Conservation (phyloP, 2,888 invertebrate species). For the Parasteatoda lunata region DNA sequence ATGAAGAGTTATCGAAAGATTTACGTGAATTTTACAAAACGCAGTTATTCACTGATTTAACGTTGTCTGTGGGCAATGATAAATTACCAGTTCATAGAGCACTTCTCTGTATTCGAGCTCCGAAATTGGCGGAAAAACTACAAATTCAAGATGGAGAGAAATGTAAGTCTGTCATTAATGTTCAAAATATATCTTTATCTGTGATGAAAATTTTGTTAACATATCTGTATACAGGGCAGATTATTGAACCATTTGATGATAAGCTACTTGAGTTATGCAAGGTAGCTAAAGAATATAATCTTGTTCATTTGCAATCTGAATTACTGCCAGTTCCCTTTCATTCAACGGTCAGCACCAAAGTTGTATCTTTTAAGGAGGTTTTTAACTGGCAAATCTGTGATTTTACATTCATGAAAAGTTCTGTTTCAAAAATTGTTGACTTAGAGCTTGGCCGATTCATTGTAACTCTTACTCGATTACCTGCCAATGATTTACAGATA, state of each 20-base stretch:
- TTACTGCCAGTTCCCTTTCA: background rate
- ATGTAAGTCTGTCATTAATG: background rate
- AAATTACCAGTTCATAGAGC: constrained; percentile 2
- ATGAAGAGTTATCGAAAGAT: background rate
- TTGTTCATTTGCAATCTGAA: background rate
- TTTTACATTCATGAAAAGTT: background rate
- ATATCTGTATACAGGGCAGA: background rate
- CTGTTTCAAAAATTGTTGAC: background rate
- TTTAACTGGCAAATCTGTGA: background rate
- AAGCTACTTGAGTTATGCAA: background rate
- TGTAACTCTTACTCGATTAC: background rate
- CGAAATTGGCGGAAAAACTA: background rate
- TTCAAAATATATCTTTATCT: background rate
- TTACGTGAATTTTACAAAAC: background rate
- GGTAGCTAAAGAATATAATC: background rate
- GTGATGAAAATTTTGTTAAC: background rate
- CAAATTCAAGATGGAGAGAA: background rate
- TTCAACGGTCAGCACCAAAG: background rate
- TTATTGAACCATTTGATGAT: background rate
- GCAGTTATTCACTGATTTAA: background rate
- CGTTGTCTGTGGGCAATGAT: background rate
- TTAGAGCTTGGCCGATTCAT: background rate
- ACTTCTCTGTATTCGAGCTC: background rate
- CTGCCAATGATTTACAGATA: background rate
- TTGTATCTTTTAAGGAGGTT: background rate